Conservation (phyloP, 2,797 vertebrate species). For the Lophius americanus region DNA sequence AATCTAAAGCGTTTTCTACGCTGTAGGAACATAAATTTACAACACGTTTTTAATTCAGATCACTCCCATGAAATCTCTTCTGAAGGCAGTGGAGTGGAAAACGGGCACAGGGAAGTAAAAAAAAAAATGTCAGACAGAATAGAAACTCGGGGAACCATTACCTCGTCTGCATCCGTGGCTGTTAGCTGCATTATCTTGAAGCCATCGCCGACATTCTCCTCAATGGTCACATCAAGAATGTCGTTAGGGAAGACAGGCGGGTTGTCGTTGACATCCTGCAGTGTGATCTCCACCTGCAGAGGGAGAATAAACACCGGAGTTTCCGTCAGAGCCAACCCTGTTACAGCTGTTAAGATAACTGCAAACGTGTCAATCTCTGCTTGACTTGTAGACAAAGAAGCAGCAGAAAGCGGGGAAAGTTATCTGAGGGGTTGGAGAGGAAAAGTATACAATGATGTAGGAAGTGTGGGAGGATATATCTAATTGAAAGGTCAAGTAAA, state of each 20-base stretch:
- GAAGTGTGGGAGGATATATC: slow-evolving; percentile 7
- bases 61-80: slow-evolving; percentile 44
- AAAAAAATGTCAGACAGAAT: slow-evolving; percentile 53
- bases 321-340: slow-evolving; percentile 51
- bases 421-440: slow-evolving; percentile 16
- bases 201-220: slow-evolving; percentile 95
- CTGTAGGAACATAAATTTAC: slow-evolving; percentile 29
- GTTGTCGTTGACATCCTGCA: slow-evolving; percentile 98
- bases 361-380: slow-evolving; percentile 9
- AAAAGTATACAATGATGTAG: slow-evolving; percentile 37
- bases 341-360: slow-evolving; percentile 43
- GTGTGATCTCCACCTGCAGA: slow-evolving; percentile 95
- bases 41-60: slow-evolving; percentile 47
- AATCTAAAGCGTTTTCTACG: slow-evolving; percentile 29
- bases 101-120: slow-evolving; percentile 38
- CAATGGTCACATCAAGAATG: slow-evolving; percentile 91
- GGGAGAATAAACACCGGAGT: slow-evolving; percentile 61
- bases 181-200: slow-evolving; percentile 97
- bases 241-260: slow-evolving; percentile 96
- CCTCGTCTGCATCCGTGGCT: slow-evolving; percentile 96
- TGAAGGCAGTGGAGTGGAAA: slow-evolving; percentile 55
- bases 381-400: slow-evolving; percentile 52
- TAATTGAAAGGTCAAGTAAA: slow-evolving; percentile 18
- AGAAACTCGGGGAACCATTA: slow-evolving; percentile 66
- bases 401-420: slow-evolving; percentile 30